Conservation (phyloP, 2,797 vertebrate genomes). For the Brachyalestes nurse region DNA sequence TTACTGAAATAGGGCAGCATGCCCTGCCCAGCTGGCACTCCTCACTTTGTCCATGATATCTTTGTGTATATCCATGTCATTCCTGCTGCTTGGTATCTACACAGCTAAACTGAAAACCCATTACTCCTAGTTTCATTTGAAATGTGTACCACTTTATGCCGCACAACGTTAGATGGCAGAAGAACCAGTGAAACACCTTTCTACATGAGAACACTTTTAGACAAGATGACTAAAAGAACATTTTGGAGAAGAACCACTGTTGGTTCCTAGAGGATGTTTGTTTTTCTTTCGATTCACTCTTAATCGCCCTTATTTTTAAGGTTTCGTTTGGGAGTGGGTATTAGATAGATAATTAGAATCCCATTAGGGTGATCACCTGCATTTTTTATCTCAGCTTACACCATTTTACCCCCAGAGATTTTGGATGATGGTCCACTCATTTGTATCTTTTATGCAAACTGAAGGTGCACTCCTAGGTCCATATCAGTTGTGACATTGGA, state of each 20-base stretch:
- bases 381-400: background rate
- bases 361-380: background rate
- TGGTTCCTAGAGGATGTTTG: no score
- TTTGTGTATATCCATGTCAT: background rate
- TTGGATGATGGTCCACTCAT: background rate
- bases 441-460: background rate
- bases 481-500: background rate
- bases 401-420: background rate
- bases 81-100: conserved; percentile 2
- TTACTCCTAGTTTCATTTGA: conserved; percentile 33
- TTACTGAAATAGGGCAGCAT: conserved; percentile 11
- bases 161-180: background rate
- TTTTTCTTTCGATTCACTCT: background rate
- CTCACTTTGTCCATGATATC: background rate
- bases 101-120: background rate
- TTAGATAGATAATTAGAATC: background rate
- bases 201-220: background rate
- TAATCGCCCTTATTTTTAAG: background rate
- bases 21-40: conserved; percentile 13
- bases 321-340: background rate
- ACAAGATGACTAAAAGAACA: background rate
- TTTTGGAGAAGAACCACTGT: background rate
- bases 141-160: background rate
- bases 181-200: background rate
- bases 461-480: background rate